Base-by-base conservation (phyloP, 2,888 invertebrate species). In the Diploptera punctata region DNA sequence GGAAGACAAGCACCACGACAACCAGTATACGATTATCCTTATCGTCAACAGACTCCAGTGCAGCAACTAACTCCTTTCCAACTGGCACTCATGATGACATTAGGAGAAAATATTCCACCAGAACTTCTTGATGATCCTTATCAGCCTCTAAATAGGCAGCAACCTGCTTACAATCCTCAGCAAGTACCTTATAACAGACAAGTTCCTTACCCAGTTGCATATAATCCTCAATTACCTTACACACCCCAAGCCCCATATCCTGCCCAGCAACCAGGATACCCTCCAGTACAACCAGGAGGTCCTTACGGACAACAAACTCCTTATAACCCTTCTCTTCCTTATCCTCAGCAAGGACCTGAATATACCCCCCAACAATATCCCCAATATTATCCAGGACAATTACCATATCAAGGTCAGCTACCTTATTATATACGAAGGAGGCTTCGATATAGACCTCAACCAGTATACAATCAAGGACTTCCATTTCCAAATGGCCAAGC, bases 21-120 rank as follows among this genome's bases (percentile, higher is more conserved):
- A 0, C 67, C 47, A 19, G 29, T 57, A 19, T 70, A 68, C 3
- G 52, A 57, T 10, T 57, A 38, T 10, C 54, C 18, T 2, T 67
- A 69, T 19, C 43, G 68, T 3, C 73, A 61, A 18, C 65, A 26
- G 33, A 68, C 47, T 26, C 52, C 49, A 9, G 33, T 44, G 7
- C 31, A 61, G 19, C 9, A 29, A 9, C 70, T 75, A 7, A 73
- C 69, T 19, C 75, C 75, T 4, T 61, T 70, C 61, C 71, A 73
- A 38, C 54, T 73, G 3, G 74, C 74, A 4, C 43, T 75, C 44
- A 68, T 75, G 61, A 54, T 67, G 38, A 75, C 71, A 3, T 68
- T 75, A 18, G 74, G 73, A 16, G 57, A 67, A 10, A 52, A 75
- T 9, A 69, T 73, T n/a, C 73, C 75, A 19, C 73, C 75, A 19